Evolutionary conservation across 2,888 invertebrate genomes (phyloP).

Genomic region (Ophion costatus): DNA sequence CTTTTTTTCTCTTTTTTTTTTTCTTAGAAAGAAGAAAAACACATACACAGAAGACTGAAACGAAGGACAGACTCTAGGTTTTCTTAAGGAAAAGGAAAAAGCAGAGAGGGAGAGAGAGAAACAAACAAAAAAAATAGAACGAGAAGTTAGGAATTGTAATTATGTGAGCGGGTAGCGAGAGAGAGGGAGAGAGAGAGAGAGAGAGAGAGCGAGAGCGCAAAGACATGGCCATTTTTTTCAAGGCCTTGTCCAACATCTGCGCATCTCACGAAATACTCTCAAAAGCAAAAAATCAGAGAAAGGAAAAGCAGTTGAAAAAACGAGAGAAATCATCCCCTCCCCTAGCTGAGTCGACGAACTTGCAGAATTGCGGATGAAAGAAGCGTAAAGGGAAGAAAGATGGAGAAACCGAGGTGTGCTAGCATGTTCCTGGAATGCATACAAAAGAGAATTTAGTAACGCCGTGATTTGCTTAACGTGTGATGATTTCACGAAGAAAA

Average conservation of each 20-base stretch:
- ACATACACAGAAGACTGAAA: conserved; percentile 65
- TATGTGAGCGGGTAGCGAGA: conserved; percentile 42
- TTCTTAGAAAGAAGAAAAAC: conserved; percentile 62
- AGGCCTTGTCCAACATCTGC: conserved; percentile 70
- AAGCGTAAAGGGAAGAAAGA: conserved; percentile 69
- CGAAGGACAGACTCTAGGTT: conserved; percentile 67
- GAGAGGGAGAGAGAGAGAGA: conserved; percentile 47
- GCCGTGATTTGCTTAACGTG: conserved; percentile 66
- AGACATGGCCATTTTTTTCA: conserved; percentile 36
- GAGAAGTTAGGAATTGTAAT: conserved; percentile 61
- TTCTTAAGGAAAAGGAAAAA: conserved; percentile 58
- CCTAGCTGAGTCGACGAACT: conserved; percentile 67
- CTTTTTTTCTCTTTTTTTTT: conserved; percentile 65
- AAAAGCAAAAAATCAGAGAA: conserved; percentile 34
- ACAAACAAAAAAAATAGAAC: conserved; percentile 37
- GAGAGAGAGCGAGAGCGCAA: conserved; percentile 27
- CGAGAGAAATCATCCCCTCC: conserved; percentile 51
- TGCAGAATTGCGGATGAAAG: conserved; percentile 69
- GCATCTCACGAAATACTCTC: conserved; percentile 72
- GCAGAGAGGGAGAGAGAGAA: conserved; percentile 44
- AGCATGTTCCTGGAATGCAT: conserved; percentile 77
- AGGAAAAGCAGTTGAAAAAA: neutral
- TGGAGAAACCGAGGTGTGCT: conserved; percentile 70
- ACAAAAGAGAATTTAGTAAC: conserved; percentile 75
- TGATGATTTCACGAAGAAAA: conserved; percentile 44